Base-by-base conservation (phyloP, 2,888 invertebrate species). In the Drosophila tripunctata region DNA sequence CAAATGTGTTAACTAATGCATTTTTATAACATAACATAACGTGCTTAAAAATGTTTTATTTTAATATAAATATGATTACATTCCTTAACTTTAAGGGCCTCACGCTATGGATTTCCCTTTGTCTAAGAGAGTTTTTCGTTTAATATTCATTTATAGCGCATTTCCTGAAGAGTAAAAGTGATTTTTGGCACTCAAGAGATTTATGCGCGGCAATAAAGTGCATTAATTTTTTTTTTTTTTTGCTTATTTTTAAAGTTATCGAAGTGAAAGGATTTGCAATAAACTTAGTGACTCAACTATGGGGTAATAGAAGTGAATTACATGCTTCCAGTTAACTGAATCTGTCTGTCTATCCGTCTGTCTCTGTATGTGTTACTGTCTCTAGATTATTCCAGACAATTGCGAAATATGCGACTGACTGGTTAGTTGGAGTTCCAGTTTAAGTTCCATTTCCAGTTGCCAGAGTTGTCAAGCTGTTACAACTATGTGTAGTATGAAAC, bases 381-480 rank as follows among this genome's bases (percentile, higher is more conserved):
- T 40, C 15, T 51, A 50, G 40, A 57, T 67, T 17, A 30, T 38
- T 54, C 30, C 40, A 40, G 43, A 45, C 6, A 24, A 33, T 47
- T 30, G 47, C 36, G 21, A 52, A 68, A 51, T 48, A 38, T 22
- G n/a, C n/a, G n/a, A n/a, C 30, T 4, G 27, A 50, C 48, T 50
- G 48, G 48, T 50, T 36, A 51, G 43, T 22, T n/a, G 6, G 17
- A 61, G 33, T n/a, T 36, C 52, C 30, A 35, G 61, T 51, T 48
- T 22, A n/a, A 68, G 57, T 52, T 40, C 35, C 51, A 67, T 40
- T 67, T 60, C 36, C 40, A 68, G 70, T 64, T 57, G 22, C 19
- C 38, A 35, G 38, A 63, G 63, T 52, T 57, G 70, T 27, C 35
- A 30, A 22, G 45, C 41, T 43, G 66, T 30, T 19, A 40, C 33